Percentiles rank a stretch among this genome's conserved stretches.
phyloP scores from a whole-genome alignment of 2,113 vertebrate species.

The Xenopus borealis region DNA sequence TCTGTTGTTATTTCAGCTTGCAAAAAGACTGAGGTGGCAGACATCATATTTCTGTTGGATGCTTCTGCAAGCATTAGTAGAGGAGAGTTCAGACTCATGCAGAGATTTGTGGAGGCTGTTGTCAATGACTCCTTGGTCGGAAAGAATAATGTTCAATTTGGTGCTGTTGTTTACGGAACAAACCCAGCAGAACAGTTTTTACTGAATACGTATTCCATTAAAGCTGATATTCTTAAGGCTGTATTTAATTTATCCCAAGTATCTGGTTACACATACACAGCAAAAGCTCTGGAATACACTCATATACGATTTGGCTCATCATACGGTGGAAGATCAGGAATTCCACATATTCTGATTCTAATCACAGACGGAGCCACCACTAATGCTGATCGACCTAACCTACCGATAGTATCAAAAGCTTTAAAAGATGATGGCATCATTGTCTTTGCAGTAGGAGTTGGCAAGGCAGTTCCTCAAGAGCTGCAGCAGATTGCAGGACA shows the following conservation, averaged over 20 bases:
- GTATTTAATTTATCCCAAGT: conserved; percentile 49
- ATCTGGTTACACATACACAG: conserved; percentile 58
- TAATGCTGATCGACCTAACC: conserved; percentile 29
- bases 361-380: conserved; percentile 71
- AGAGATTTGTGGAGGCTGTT: conserved; percentile 64
- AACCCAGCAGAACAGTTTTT: conserved; percentile 50
- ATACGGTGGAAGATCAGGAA: conserved; percentile 57
- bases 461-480: conserved; percentile 52
- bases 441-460: conserved; percentile 70
- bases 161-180: conserved; percentile 62
- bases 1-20: conserved; percentile 56
- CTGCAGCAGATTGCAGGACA: conserved; percentile 62
- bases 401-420: conserved; percentile 44
- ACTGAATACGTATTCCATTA: conserved; percentile 56
- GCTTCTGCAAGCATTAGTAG: conserved; percentile 57
- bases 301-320: conserved; percentile 54
- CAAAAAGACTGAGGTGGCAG: conserved; percentile 64
- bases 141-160: conserved; percentile 62
- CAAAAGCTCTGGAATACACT: conserved; percentile 60
- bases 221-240: conserved; percentile 53
- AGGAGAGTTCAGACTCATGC: conserved; percentile 61
- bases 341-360: conserved; percentile 68
- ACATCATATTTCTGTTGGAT: conserved; percentile 77
- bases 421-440: conserved; percentile 53
- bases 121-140: conserved; percentile 68